Conservation (phyloP, 2,888 invertebrate species). For the Norana najaformis region DNA sequence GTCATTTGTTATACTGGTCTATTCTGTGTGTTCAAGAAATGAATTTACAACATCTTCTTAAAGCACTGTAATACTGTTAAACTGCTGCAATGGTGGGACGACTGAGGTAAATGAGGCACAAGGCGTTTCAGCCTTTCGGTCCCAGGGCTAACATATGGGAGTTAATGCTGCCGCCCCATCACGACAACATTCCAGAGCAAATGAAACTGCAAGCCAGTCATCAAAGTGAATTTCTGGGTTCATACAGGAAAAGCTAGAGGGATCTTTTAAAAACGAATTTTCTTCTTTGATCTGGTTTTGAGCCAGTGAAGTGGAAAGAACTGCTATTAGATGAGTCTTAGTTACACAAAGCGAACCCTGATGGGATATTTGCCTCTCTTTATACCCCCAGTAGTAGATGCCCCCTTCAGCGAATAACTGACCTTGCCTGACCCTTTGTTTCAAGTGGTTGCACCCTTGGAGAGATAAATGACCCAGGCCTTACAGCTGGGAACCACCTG, state of each 20-base stretch:
- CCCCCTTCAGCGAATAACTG: background rate
- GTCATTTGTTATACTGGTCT: no score
- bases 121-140: no score
- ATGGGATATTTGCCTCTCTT: background rate
- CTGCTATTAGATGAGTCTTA: background rate
- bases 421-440: background rate
- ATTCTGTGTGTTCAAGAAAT: no score
- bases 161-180: no score
- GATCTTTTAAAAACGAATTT: background rate
- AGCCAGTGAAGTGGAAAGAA: background rate
- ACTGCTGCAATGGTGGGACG: no score
- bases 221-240: no score
- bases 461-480: background rate
- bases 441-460: background rate
- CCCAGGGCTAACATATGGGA: no score
- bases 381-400: background rate
- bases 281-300: background rate
- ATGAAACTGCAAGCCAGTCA: no score
- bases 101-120: no score
- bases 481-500: background rate
- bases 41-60: no score
- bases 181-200: background rate
- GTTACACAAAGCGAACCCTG: no score
- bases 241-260: background rate
- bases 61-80: no score